Conservation (phyloP, 92 coral and sea anemone genomes). For the Paragorgia papillata region DNA sequence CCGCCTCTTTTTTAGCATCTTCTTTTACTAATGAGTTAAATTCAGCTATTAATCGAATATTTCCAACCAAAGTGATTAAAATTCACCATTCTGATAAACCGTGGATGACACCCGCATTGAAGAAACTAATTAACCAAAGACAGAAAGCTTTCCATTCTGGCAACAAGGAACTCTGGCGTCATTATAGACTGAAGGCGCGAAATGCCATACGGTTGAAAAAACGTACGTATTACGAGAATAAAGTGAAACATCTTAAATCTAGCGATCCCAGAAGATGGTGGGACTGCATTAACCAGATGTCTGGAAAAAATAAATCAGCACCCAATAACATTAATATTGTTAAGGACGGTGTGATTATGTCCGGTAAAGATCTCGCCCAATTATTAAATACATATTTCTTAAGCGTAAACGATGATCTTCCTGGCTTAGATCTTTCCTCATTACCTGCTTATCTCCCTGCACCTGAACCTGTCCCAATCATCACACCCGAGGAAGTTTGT, state of each 20-base stretch:
- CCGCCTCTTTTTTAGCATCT: too few species aligned
- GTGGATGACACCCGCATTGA: too few species aligned
- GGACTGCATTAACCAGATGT: neutral
- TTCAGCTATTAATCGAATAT: neutral
- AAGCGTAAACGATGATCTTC: neutral
- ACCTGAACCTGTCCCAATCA: neutral
- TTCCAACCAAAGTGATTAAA: neutral
- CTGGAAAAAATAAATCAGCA: neutral
- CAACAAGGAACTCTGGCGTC: neutral
- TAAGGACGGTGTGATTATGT: too few species aligned
- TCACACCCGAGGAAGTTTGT: neutral
- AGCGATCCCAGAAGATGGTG: constrained; percentile 12
- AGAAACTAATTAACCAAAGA: neutral
- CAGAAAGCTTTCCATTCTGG: constrained; percentile 9
- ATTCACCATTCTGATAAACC: neutral
- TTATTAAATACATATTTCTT: too few species aligned
- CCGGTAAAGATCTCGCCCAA: too few species aligned
- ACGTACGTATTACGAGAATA: neutral
- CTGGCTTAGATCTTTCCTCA: neutral
- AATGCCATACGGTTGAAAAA: neutral
- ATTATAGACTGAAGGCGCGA: neutral
- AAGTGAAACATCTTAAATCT: constrained; percentile 5
- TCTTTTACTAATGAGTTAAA: constrained; percentile 1
- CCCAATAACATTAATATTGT: neutral
- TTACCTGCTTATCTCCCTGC: neutral